A percentile compares a stretch with the other conserved stretches of the same genome.
Conservation (phyloP, 2,113 vertebrate genomes). For the Ahaetulla prasina region DNA sequence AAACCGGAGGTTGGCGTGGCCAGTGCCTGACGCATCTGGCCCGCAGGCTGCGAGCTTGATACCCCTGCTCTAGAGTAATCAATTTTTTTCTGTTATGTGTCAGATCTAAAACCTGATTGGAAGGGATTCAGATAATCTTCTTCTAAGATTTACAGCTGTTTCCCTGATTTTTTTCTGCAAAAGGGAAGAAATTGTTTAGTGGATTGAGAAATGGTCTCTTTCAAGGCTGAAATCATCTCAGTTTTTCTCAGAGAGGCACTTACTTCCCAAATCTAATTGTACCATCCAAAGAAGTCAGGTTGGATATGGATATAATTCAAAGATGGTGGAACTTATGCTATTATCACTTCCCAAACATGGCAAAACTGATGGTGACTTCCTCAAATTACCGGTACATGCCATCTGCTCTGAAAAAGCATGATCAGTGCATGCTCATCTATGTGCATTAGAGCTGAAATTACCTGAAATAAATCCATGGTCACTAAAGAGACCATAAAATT, state of each 20-base stretch:
- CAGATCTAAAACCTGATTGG: neutral
- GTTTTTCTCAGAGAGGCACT: neutral
- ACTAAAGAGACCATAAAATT: neutral
- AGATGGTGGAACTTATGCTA: neutral
- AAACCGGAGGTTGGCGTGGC: too few relatives aligned
- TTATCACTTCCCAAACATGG: neutral
- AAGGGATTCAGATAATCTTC: neutral
- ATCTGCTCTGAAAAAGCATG: neutral
- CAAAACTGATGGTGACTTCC: neutral
- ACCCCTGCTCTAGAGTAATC: too few relatives aligned
- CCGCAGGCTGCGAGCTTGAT: too few relatives aligned
- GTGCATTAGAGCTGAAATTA: neutral
- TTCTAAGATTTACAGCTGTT: neutral
- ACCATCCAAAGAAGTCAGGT: neutral
- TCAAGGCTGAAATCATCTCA: neutral
- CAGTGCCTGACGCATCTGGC: too few relatives aligned
- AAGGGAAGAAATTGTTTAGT: neutral
- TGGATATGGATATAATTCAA: neutral
- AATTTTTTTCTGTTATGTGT: too few relatives aligned
- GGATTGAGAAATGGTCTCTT: neutral
- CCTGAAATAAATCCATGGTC: neutral
- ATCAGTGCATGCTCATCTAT: neutral
- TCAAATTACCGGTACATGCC: neutral
- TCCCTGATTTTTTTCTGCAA: neutral
- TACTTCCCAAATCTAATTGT: neutral